phyloP scores from a whole-genome alignment of 2,113 vertebrate species.

The Trogon surrucura region DNA sequence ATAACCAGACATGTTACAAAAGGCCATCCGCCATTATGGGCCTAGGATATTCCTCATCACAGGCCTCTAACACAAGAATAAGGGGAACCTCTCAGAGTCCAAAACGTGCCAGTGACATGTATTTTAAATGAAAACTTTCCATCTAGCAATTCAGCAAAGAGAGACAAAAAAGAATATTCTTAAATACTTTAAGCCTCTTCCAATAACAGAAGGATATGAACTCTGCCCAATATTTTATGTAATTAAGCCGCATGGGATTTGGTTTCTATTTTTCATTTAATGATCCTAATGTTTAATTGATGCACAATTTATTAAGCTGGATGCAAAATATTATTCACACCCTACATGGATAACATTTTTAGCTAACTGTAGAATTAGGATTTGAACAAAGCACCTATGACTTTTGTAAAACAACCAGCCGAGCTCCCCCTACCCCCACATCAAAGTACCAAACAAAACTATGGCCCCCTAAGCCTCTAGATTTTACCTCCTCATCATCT shows the following conservation, averaged over 20 bases:
- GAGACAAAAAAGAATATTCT: background rate
- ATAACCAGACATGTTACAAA: background rate
- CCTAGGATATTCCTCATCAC: background rate
- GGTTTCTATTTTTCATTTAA: background rate
- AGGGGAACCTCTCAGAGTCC: background rate
- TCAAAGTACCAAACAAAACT: background rate
- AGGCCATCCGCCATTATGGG: background rate
- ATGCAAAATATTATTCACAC: background rate
- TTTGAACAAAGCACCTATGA: background rate
- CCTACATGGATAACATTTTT: background rate
- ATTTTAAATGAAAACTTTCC: background rate
- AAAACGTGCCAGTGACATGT: background rate
- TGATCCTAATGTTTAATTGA: background rate
- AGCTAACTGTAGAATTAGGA: background rate
- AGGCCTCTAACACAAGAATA: background rate
- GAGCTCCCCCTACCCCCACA: fast-evolving
- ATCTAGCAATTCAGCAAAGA: background rate
- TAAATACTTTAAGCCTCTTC: background rate
- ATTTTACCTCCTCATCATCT: background rate
- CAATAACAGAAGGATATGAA: background rate
- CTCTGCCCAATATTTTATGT: background rate
- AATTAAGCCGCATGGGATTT: background rate
- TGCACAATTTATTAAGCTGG: background rate
- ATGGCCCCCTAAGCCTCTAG: background rate
- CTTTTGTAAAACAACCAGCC: background rate